Percentiles rank a stretch among this genome's conserved stretches.
Evolutionary conservation across 2,888 invertebrate species (phyloP).

Genomic region (Hyalella azteca): DNA sequence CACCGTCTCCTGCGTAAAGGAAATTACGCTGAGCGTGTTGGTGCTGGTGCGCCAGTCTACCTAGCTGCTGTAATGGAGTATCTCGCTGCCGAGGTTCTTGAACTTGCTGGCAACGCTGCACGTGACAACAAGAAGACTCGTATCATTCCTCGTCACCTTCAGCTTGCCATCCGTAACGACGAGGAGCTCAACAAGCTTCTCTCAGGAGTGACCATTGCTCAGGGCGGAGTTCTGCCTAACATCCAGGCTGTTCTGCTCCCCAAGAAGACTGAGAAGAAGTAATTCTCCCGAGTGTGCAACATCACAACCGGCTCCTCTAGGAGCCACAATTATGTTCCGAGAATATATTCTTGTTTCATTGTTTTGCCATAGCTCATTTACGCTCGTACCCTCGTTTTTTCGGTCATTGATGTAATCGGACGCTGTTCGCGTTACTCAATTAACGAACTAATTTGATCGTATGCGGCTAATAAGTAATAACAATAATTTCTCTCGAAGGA

Average conservation of each 20-base stretch:
- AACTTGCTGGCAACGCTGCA: slow-evolving; percentile 46
- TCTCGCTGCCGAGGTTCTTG: slow-evolving; percentile 71
- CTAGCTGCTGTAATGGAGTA: slow-evolving; percentile 69
- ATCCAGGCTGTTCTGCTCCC: slow-evolving; percentile 66
- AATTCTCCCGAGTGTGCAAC: neutral
- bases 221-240: slow-evolving; percentile 68
- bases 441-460: too few species aligned
- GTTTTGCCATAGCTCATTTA: too few species aligned
- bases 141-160: slow-evolving; percentile 80
- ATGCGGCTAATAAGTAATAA: too few species aligned
- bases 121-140: slow-evolving; percentile 60
- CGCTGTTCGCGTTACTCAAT: too few species aligned
- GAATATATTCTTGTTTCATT: too few species aligned
- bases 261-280: slow-evolving; percentile 62
- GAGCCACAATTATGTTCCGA: neutral
- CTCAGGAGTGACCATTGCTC: slow-evolving; percentile 77
- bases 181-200: slow-evolving; percentile 78
- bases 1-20: slow-evolving; percentile 62
- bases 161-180: slow-evolving; percentile 80
- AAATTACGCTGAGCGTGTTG: slow-evolving; percentile 62
- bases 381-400: too few species aligned
- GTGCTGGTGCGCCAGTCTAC: slow-evolving; percentile 63
- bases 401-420: too few species aligned
- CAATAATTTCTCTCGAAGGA: too few species aligned
- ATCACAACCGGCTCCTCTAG: neutral